Evolutionary conservation across 2,888 invertebrate species (phyloP), one percentile per base, ranked within the genome.

Genomic region (Euspilapteryx auroguttella): DNA sequence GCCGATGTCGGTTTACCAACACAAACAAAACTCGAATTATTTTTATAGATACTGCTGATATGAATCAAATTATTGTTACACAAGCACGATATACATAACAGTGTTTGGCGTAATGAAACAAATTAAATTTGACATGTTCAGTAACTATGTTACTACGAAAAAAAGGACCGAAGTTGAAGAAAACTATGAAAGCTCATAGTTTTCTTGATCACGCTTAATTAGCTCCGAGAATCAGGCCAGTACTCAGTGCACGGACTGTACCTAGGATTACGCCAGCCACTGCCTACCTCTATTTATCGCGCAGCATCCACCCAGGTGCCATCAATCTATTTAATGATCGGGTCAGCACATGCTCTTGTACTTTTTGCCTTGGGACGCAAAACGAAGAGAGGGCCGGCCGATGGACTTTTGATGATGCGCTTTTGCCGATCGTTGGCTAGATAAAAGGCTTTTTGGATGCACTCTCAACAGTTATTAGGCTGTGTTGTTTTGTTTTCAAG

Each of bases 231-330:
- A n/a, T n/a, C 21, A 20, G 27, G 12, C 21, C 12, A 8, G 48
- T 58, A 46, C 42, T 51, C 56, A 52, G 53, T 58, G 68, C 64
- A 66, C 55, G 59, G 56, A n/a, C n/a, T n/a, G 30, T 28, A 15
- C 26, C 28, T 58, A 49, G 73, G 73, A 73, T 75, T 75, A 75
- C 65, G 64, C 59, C 66, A 73, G 73, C 69, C 69, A 66, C n/a
- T n/a, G n/a, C n/a, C n/a, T n/a, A n/a, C 69, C 75, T 73, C 75
- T 75, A 75, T 75, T 73, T 75, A 75, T 75, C 71, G 75, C 68
- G 56, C 58, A 51, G 61, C 65, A 68, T 62, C 30, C 25, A 14
- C 27, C 68, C 75, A 75, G 75, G 75, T 73, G 66, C 75, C 59
- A 75, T 75, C 75, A 68, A 75, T 75, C 75, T 75, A 64, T 71